Base-by-base conservation (phyloP, 1,140 invertebrate species). In the Neocloeon triangulifer region DNA sequence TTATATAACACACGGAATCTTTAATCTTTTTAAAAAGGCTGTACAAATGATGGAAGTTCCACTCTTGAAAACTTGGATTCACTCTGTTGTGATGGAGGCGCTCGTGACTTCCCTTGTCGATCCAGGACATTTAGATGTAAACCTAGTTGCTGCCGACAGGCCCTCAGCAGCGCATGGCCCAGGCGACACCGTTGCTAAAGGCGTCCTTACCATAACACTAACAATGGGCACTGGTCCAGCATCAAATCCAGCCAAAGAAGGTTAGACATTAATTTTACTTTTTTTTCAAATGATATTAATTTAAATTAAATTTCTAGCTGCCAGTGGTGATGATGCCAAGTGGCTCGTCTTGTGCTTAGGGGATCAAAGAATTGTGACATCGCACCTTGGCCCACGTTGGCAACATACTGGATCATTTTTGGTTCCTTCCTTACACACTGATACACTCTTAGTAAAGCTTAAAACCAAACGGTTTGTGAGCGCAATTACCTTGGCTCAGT, bases 1-100 rank as follows among this genome's bases (percentile, higher is more conserved):
- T 36, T 27, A n/a, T n/a, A n/a, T n/a, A n/a, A n/a, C n/a, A n/a
- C n/a, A n/a, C n/a, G n/a, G n/a, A n/a, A n/a, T n/a, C n/a, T n/a
- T n/a, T n/a, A n/a, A n/a, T 25, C 19, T 17, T 30, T 18, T 27
- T 14, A 27, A n/a, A 1, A 39, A 50, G 25, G 43, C 55, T 3
- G 48, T 64, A 15, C 58, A 63, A 32, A 51, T 64, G 45, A 64
- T 62, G 60, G 61, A 64, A 32, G 49, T 64, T 35, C 62, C 62
- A 8, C 39, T 62, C 16, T 46, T 66, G n/a, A 64, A 63, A 37
- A 58, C 52, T 9, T 64, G 62, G 62, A 56, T 64, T 28, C 57
- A 64, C 37, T 54, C 54, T 9, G 52, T 64, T 15, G 57, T 65
- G 2, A 56, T 58, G 39, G 62, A 64, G 33, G 58, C 56, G 14